Conservation (phyloP, 2,888 invertebrate genomes). For the Drosophila limbata region DNA sequence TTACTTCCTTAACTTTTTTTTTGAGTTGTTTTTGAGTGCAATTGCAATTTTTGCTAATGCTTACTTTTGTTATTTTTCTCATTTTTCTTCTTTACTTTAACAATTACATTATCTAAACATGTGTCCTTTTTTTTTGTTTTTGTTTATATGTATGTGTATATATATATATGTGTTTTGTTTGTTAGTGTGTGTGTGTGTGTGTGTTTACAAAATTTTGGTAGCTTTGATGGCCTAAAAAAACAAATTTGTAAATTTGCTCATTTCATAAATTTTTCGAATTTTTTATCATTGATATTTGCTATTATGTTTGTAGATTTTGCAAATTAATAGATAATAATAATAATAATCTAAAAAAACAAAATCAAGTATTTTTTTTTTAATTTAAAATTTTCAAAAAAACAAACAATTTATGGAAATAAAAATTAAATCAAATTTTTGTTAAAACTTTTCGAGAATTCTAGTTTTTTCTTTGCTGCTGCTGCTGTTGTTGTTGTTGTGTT, state of each 20-base stretch:
- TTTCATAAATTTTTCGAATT: constrained; percentile 14
- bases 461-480: neutral
- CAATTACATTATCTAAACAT: constrained; percentile 58
- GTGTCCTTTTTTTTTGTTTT: constrained; percentile 24
- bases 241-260: constrained; percentile 43
- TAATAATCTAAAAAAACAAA: constrained; percentile 4
- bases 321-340: neutral
- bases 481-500: constrained; percentile 26
- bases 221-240: constrained; percentile 38
- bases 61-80: constrained; percentile 23
- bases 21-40: constrained; percentile 26
- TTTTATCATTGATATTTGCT: constrained; percentile 7
- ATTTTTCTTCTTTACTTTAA: constrained; percentile 44
- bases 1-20: constrained; percentile 26
- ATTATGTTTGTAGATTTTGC: neutral
- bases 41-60: constrained; percentile 34
- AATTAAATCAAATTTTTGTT: neutral
- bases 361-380: constrained; percentile 4
- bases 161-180: constrained; percentile 15
- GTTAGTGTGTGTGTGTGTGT: constrained; percentile 14
- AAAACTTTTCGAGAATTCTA: constrained; percentile 26
- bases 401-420: constrained; percentile 24
- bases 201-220: constrained; percentile 41
- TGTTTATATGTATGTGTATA: constrained; percentile 20
- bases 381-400: constrained; percentile 3